These are phyloP conservation scores for Cuniculus paca DNA, from an alignment of 2,797 vertebrate species.

Conservation along the genomic window DNA sequence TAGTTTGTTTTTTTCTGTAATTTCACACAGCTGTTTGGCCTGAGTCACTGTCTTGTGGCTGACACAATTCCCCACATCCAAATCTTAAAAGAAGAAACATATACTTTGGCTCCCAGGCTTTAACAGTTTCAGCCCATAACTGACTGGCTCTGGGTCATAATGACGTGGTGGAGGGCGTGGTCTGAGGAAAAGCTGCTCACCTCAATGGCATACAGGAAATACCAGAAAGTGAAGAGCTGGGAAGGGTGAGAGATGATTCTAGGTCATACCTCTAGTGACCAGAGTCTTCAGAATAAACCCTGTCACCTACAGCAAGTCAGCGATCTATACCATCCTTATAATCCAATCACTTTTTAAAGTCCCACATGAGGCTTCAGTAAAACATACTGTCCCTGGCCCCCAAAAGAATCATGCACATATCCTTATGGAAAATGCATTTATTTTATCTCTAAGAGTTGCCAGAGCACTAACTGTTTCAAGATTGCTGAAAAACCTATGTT, in stretches of 20 bases:
- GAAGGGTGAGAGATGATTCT: background rate
- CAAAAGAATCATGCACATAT: background rate
- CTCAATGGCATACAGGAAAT: background rate
- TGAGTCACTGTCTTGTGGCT: background rate
- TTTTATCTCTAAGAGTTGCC: background rate
- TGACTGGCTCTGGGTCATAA: background rate
- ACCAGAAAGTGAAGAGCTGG: background rate
- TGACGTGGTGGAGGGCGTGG: no score
- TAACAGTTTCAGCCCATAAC: no score
- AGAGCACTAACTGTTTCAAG: background rate
- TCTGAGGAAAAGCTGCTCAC: background rate
- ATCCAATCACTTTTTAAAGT: background rate
- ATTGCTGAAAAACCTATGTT: background rate
- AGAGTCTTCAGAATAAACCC: background rate
- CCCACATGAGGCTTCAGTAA: background rate
- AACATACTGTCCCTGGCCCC: background rate
- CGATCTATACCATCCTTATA: background rate
- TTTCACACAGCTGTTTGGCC: background rate
- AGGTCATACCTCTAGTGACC: background rate
- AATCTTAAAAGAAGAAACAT: background rate
- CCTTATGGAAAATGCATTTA: background rate
- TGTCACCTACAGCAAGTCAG: background rate
- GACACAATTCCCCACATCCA: background rate
- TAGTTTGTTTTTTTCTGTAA: background rate
- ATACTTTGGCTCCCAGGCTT: background rate